Conservation (phyloP, 2,888 invertebrate species). For the Limenitis camilla region DNA sequence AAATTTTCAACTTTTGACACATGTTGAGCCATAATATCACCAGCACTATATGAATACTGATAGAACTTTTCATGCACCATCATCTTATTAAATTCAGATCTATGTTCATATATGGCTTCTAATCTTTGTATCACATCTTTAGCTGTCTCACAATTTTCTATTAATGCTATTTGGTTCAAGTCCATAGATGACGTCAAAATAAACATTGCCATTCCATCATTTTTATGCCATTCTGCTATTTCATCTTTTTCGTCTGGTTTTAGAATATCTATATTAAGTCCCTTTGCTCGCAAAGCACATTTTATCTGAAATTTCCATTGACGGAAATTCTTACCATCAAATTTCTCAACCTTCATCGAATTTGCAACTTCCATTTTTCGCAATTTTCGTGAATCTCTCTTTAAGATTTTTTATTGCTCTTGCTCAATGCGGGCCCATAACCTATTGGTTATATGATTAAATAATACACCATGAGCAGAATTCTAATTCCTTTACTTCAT, state of each 20-base stretch:
- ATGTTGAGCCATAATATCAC: constrained; percentile 28
- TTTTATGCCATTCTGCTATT: too few relatives aligned
- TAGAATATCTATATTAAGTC: constrained; percentile 16
- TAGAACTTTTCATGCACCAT: constrained; percentile 25
- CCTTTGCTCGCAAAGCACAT: constrained; percentile 25
- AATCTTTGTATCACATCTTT: constrained; percentile 26
- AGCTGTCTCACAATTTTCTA: too few relatives aligned
- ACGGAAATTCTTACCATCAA: constrained; percentile 21
- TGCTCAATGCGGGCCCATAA: too few relatives aligned
- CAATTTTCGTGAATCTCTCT: too few relatives aligned
- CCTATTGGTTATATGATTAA: too few relatives aligned
- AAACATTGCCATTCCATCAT: constrained; percentile 24
- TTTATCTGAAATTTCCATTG: constrained; percentile 29
- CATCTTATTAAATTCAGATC: constrained; percentile 23
- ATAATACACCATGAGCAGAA: too few relatives aligned
- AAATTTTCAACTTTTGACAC: constrained; percentile 26
- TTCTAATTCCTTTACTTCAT: too few relatives aligned
- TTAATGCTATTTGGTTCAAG: constrained; percentile 26
- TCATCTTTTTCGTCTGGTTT: constrained; percentile 20
- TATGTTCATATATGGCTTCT: constrained; percentile 25
- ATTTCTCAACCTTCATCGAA: constrained; percentile 14
- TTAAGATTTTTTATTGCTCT: too few relatives aligned
- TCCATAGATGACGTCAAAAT: constrained; percentile 22
- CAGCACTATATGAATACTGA: constrained; percentile 21
- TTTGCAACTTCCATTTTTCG: too few relatives aligned